phyloP scores from a whole-genome alignment of 2,797 vertebrate genomes.

The Scyliorhinus canicula region DNA sequence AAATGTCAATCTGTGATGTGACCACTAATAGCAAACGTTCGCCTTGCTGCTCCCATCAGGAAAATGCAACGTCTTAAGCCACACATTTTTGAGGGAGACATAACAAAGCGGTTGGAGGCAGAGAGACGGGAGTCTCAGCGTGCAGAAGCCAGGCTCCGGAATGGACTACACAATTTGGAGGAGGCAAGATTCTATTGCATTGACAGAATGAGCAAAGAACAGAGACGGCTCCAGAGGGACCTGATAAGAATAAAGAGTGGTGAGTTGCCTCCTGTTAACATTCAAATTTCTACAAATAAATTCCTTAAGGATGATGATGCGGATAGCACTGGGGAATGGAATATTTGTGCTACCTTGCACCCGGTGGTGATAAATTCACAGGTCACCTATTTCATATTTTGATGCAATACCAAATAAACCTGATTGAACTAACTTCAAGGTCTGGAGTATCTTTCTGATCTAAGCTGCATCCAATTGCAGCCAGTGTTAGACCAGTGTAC shows the following conservation, averaged over 20 bases:
- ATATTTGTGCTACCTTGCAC: not conserved
- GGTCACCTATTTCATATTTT: not conserved
- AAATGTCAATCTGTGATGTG: not conserved
- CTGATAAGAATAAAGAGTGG: slow-evolving; percentile 53
- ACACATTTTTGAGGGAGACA: not conserved
- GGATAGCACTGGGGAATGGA: not conserved
- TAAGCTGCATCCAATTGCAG: too few relatives aligned
- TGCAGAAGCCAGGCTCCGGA: slow-evolving; percentile 51
- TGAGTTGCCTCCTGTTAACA: slow-evolving; percentile 41
- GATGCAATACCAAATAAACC: not conserved
- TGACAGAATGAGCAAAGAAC: slow-evolving; percentile 53
- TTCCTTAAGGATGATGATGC: not conserved
- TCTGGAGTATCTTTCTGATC: too few relatives aligned
- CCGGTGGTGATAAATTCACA: not conserved
- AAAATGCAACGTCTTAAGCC: not conserved
- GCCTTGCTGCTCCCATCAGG: not conserved
- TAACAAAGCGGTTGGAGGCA: slow-evolving; percentile 46
- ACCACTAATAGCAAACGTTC: not conserved
- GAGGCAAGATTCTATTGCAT: slow-evolving; percentile 49
- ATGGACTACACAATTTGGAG: slow-evolving; percentile 53
- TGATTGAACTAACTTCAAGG: too few relatives aligned
- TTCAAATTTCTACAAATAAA: not conserved
- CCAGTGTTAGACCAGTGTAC: too few relatives aligned
- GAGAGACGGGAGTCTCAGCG: slow-evolving; percentile 52
- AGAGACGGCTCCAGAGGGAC: slow-evolving; percentile 53